Evolutionary conservation across 2,888 invertebrate genomes (phyloP).

Genomic region (Andrena trimmerana): DNA sequence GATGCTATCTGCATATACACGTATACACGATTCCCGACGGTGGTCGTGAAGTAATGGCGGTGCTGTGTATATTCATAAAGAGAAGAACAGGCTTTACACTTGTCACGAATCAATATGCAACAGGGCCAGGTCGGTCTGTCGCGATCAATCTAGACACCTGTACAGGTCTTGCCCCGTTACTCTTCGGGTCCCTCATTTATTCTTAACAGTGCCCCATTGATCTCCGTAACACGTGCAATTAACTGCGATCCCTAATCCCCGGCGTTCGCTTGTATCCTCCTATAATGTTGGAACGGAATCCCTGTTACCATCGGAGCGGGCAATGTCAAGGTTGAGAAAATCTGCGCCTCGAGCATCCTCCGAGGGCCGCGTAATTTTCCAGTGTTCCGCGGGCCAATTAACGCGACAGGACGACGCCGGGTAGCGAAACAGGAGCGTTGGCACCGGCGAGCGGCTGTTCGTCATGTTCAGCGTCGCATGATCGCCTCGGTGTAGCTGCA

Average conservation of each 20-base stretch:
- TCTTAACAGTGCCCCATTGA: not conserved
- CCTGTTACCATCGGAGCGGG: not conserved
- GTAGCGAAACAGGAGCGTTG: not conserved
- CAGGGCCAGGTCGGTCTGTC: constrained; percentile 22
- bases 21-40: constrained; percentile 1
- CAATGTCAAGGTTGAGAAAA: constrained; percentile 24
- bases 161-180: constrained; percentile 23
- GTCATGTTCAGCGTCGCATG: constrained; percentile 49
- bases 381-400: constrained; percentile 10
- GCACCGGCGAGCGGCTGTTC: constrained; percentile 18
- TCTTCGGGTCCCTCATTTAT: not conserved
- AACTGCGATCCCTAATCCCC: too few species aligned
- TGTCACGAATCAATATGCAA: constrained; percentile 48
- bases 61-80: constrained; percentile 15
- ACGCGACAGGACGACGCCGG: constrained; percentile 10
- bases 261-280: not conserved
- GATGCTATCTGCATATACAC: constrained; percentile 12
- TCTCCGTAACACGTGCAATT: not conserved
- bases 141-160: constrained; percentile 24
- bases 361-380: not conserved
- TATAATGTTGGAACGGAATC: not conserved
- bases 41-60: constrained; percentile 14
- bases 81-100: constrained; percentile 37
- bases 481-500: constrained; percentile 56
- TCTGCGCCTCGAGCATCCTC: not conserved